A percentile compares a stretch with the other conserved stretches of the same genome.
phyloP scores from a whole-genome alignment of 2,888 invertebrate species.

The Harmothoe impar region DNA sequence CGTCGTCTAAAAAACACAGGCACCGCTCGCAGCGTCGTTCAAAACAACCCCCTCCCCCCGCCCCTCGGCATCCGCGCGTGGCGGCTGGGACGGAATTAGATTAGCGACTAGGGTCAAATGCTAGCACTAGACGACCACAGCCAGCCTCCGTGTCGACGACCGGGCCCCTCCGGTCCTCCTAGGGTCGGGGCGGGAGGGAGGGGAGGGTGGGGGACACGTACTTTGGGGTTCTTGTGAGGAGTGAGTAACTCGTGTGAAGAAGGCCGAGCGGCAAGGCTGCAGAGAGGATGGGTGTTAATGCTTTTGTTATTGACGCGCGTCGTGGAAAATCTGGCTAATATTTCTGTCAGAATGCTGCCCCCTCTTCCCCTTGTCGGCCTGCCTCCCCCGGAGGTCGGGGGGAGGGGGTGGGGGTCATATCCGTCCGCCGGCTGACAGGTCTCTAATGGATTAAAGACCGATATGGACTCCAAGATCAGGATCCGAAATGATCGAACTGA shows the following conservation, averaged over 20 bases:
- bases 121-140: slow-evolving; percentile 50
- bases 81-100: slow-evolving; percentile 17
- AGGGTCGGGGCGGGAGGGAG: not conserved
- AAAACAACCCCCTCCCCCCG: not conserved
- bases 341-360: slow-evolving; percentile 13
- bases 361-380: not conserved
- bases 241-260: not conserved
- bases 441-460: slow-evolving; percentile 17
- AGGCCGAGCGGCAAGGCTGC: not conserved
- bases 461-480: slow-evolving; percentile 25
- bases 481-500: not conserved
- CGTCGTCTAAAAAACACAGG: not conserved
- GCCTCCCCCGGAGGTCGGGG: not conserved
- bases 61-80: not conserved
- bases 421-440: slow-evolving; percentile 35
- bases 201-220: not conserved
- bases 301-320: slow-evolving; percentile 17
- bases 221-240: not conserved
- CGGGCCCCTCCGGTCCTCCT: not conserved
- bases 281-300: not conserved
- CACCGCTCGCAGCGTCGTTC: not conserved
- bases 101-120: slow-evolving; percentile 53
- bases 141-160: not conserved
- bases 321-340: slow-evolving; percentile 18
- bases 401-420: not conserved